A percentile compares a stretch with the other conserved stretches of the same genome.
These are phyloP conservation scores for Aphaenogaster rudis DNA, from an alignment of 1,140 invertebrate genomes.

Conservation along the genomic window DNA sequence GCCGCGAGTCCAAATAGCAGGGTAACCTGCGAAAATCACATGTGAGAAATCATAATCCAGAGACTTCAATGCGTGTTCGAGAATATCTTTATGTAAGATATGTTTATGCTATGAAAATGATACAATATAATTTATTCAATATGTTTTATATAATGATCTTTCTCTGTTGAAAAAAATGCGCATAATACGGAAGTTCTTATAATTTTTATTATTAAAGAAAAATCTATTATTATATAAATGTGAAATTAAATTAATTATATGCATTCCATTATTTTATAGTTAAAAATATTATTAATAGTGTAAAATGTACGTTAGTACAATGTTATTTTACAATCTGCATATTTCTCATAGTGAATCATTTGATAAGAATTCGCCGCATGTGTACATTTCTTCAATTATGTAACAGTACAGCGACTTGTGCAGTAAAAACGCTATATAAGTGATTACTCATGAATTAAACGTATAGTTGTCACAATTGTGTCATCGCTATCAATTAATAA, in stretches of 20 bases:
- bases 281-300: background rate
- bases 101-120: background rate
- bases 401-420: background rate
- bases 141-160: background rate
- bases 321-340: background rate
- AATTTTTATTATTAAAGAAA: slow-evolving; percentile 26
- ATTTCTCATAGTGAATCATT: background rate
- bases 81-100: background rate
- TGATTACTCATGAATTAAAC: background rate
- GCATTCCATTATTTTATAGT: background rate
- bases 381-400: background rate
- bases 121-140: background rate
- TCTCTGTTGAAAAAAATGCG: background rate
- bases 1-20: slow-evolving; percentile 46
- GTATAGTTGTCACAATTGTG: background rate
- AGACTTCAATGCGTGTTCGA: background rate
- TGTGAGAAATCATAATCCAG: background rate
- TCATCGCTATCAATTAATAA: background rate
- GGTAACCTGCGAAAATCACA: slow-evolving; percentile 38
- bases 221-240: background rate
- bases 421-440: background rate
- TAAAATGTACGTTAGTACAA: background rate
- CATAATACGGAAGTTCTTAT: background rate
- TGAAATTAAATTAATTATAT: slow-evolving; percentile 4
- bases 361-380: background rate